Conservation (phyloP, 2,113 vertebrate genomes). For the Osmerus mordax region DNA sequence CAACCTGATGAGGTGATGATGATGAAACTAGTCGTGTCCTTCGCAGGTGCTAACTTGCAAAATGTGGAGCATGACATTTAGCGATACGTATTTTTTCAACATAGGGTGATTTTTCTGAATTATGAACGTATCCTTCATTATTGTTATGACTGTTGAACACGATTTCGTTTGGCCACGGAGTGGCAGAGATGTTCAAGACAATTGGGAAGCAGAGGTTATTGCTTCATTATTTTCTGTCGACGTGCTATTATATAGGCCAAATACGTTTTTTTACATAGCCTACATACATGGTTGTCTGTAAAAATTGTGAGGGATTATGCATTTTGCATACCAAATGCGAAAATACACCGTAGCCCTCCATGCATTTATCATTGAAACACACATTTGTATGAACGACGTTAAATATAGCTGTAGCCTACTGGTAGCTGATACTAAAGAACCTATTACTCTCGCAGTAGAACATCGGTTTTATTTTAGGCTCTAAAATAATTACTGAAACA, state of each 20-base stretch:
- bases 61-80: conserved; percentile 4
- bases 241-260: conserved; percentile 12
- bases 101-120: no score
- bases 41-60: background rate
- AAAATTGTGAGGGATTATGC: conserved; percentile 30
- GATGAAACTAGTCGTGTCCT: conserved; percentile 18
- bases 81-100: background rate
- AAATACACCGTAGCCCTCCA: conserved; percentile 38
- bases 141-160: conserved; percentile 28
- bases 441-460: conserved; percentile 33
- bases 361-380: conserved; percentile 32
- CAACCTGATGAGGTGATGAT: conserved; percentile 33
- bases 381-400: conserved; percentile 43
- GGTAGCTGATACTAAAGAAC: conserved; percentile 30
- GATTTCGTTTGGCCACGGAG: conserved; percentile 70
- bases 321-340: conserved; percentile 9
- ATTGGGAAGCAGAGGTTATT: conserved; percentile 41
- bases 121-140: background rate
- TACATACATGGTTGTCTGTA: conserved; percentile 44
- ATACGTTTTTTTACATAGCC: conserved; percentile 24
- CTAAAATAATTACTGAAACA: conserved; percentile 58
- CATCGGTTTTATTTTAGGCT: conserved; percentile 44
- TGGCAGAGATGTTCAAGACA: conserved; percentile 76
- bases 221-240: conserved; percentile 4
- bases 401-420: conserved; percentile 24